Evolutionary conservation across 2,888 invertebrate genomes (phyloP), one percentile per base, ranked within the genome.

Genomic region (Melitaea athalia): DNA sequence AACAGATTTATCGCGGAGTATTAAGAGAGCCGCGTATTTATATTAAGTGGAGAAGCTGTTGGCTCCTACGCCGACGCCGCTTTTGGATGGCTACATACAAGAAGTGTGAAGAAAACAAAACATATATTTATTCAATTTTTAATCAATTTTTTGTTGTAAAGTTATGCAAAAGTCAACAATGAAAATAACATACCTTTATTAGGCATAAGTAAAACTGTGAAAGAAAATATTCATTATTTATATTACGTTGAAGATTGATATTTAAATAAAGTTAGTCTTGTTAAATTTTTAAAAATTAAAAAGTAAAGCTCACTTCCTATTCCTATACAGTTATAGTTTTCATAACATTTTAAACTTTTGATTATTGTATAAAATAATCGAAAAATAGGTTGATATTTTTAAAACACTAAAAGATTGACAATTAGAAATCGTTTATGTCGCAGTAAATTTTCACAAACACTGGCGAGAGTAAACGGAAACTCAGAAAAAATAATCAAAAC

Each of bases 11-110:
- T 88, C 84, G 85, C 85, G 84, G 81, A 83, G 84, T 84, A 89
- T 90, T 87, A 86, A 85, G 81, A 77, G 77, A 87, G 87, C 86
- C 84, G 84, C 85, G 87, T 91, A 91, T 92, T 91, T 92, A 92
- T 92, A 92, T 91, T 89, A 91, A 91, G 92, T 91, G 89, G 91
- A 83, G 85, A 79, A 88, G 87, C 91, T 91, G 90, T 92, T 91
- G 87, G 87, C 92, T 85, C 91, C 89, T 88, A 91, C 91, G 88
- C 90, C 81, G 87, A 86, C 84, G 86, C 85, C 79, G 79, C 74
- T 76, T 76, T 74, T 85, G 92, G 90, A 91, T 75, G 89, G 91
- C 78, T 83, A 78, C 84, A 92, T 91, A 85, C 92, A 88, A 88
- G 79, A 87, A 74, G 73, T 76, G 80, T 74, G 71, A 72, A 70